Evolutionary conservation across 2,888 invertebrate species (phyloP), one percentile per base, ranked within the genome.

Genomic region (Microctonus brassicae): DNA sequence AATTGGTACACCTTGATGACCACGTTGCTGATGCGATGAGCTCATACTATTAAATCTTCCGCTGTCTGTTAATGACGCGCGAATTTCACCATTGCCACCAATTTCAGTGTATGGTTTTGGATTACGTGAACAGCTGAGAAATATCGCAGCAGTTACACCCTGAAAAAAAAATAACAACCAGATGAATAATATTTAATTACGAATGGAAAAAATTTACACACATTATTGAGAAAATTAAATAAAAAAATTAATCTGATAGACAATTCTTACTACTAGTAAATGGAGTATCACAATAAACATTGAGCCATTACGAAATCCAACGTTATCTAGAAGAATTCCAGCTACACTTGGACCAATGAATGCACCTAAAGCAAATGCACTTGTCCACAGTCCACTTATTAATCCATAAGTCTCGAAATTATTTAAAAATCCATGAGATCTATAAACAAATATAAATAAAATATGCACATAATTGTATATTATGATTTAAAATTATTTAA

Each of bases 331-430:
- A 0, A 95, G 89, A 53, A 94, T 90, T 0, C 95, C 95, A 76
- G 91, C 91, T 1, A 94, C 89, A 0, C 94, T 94, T 0, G 95
- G 95, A 0, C 95, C 95, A 63, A 95, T 91, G 86, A 95, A 95
- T 1, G 95, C 95, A 0, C 97, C 97, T 10, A 97, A 89, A 0
- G 97, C 96, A 82, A 97, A 96, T 0, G 94, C 93, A 0, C 96
- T 95, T 1, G 97, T 96, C 94, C 96, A 97, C 80, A 97, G 90
- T 0, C 96, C 97, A 0, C 97, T 96, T 9, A 97, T 94, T 42
- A 97, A 89, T 0, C 97, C 97, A 83, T 95, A 97, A 0, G 97
- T 97, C 82, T 95, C 94, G 76, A 97, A 90, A 74, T 93, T 94
- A 86, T 97, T 95, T 0, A 95, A 93, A 77, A 96, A 92, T 1